phyloP scores from a whole-genome alignment of 1,140 invertebrate species.

The Aphis craccivora region DNA sequence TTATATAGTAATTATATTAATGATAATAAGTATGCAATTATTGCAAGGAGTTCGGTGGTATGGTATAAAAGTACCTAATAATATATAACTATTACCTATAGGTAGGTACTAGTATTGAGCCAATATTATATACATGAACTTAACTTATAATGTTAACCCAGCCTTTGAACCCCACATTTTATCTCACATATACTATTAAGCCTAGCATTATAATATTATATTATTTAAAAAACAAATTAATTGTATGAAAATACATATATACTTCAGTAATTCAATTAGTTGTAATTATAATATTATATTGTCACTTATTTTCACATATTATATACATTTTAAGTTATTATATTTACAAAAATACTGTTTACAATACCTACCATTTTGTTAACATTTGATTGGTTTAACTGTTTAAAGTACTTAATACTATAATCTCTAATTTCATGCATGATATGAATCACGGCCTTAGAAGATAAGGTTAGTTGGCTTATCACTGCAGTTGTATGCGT shows the following conservation, averaged over 20 bases:
- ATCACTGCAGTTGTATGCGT: neutral
- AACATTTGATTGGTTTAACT: neutral
- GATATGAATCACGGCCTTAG: constrained; percentile 6
- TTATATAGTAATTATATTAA: neutral
- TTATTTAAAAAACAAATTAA: neutral
- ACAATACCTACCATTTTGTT: neutral
- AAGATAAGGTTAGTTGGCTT: neutral
- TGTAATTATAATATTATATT: neutral
- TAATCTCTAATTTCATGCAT: constrained; percentile 8
- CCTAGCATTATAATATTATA: neutral
- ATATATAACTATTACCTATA: neutral
- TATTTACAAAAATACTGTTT: neutral
- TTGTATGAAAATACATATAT: neutral
- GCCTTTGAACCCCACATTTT: neutral
- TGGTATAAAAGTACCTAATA: neutral
- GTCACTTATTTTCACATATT: neutral
- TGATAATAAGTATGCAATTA: neutral
- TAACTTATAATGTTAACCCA: constrained; percentile 1
- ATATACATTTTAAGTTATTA: neutral
- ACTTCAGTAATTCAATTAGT: neutral
- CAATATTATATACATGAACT: neutral
- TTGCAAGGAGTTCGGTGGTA: neutral
- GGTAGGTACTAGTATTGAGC: neutral
- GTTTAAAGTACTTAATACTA: neutral
- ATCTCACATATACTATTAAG: neutral